These are phyloP conservation scores for Penaeus chinensis DNA, from an alignment of 1,140 invertebrate genomes.

Conservation along the genomic window DNA sequence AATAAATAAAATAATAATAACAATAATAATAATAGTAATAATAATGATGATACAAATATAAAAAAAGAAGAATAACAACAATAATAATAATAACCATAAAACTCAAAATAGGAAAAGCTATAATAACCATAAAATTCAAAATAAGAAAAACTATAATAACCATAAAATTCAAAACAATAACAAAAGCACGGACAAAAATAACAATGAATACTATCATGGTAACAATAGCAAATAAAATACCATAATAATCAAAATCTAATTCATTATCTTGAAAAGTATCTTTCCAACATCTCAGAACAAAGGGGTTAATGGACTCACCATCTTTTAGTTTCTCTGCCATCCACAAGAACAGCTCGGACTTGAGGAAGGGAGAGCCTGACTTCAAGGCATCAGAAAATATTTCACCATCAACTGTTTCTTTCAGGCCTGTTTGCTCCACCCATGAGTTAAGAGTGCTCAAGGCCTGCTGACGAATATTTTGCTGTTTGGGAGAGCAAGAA, in stretches of 20 bases:
- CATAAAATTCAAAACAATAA: no score
- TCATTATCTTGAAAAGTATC: background rate
- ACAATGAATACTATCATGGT: background rate
- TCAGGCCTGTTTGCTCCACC: slow-evolving; percentile 77
- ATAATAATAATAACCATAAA: no score
- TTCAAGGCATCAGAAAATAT: slow-evolving; percentile 88
- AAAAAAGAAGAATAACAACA: no score
- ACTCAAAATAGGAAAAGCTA: no score
- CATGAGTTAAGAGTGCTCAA: slow-evolving; percentile 85
- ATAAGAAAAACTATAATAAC: no score
- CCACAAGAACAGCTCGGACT: slow-evolving; percentile 87
- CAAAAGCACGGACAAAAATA: no score
- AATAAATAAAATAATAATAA: no score
- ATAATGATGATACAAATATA: no score
- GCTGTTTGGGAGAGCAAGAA: slow-evolving; percentile 69
- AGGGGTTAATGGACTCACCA: slow-evolving; percentile 69
- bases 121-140: no score
- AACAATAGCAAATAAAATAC: background rate
- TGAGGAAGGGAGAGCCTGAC: slow-evolving; percentile 83
- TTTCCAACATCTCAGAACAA: background rate
- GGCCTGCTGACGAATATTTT: slow-evolving; percentile 81
- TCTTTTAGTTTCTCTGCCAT: slow-evolving; percentile 82
- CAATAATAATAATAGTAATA: no score
- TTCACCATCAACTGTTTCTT: slow-evolving; percentile 88
- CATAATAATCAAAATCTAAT: no score